Base-by-base conservation (phyloP, 1,140 invertebrate species). In the Neodiprion virginianus region DNA sequence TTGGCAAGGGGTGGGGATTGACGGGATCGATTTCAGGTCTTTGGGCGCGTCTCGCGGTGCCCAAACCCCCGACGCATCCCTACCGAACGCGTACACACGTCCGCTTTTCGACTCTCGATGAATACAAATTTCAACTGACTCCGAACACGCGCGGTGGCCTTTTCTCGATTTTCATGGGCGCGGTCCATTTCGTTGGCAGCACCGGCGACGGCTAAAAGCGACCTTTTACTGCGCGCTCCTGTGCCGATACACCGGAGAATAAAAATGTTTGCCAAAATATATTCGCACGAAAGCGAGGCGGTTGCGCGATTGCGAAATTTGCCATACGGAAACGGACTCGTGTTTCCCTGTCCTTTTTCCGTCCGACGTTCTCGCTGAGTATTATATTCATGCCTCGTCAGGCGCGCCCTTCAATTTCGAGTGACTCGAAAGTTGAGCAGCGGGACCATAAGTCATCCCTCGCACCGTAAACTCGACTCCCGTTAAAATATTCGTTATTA, bases 111-210 rank as follows among this genome's bases (percentile, higher is more conserved):
- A 61, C 53, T 61, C 11, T 17, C 53, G 53, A 61, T 61, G 53
- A 61, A 61, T 61, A 61, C 53, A 61, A 61, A 61, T 61, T 61
- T 61, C 53, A 61, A 12, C 53, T 61, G 53, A 61, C 53, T 61
- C 53, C 8, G 53, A 14, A 61, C 53, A 61, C 53, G 53, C 53
- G 53, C 53, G 53, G 28, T 40, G 1, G 53, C 53, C 53, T 61
- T 61, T 61, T 61, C 53, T 14, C 53, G 53, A 17, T 61, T 61
- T 61, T 61, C 53, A 61, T 17, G 53, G 53, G 53, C n/a, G 53
- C 53, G 53, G 53, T 17, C 53, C 28, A 5, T 40, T 40, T 40
- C 28, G 28, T 5, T 40, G 28, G 28, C 28, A 40, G 28, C 28
- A 40, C 28, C 28, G 28, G 28, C 28, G 28, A 40, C 28, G 28